Base-by-base conservation (phyloP, 2,113 vertebrate species). In the Campylomormyrus numenius region DNA sequence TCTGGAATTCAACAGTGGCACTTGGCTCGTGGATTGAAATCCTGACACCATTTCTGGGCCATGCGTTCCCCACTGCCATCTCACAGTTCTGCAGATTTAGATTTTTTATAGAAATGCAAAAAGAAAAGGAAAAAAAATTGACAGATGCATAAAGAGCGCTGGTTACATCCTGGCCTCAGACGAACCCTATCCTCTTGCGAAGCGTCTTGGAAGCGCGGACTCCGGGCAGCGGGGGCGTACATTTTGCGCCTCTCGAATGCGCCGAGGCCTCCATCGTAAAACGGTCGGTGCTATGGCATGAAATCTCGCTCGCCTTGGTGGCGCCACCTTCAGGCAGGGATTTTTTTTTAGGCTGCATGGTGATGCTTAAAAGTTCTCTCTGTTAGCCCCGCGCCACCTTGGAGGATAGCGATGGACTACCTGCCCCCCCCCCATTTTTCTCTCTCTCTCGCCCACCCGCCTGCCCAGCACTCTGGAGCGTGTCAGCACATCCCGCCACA, bases 41-140 rank as follows among this genome's bases (percentile, higher is more conserved):
- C 87, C 17, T 89, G 89, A 92, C 89, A 89, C 94, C 94, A 93
- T 94, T 94, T 93, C 92, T 92, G 90, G 89, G 93, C 90, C 90
- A 88, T 89, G 89, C 89, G 87, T 89, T 83, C 84, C 80, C 83
- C 4, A 48, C 90, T 49, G 89, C 85, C 89, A 85, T 53, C 90
- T 93, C 91, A 91, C 91, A 89, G 91, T 92, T 92, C 92, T 88
- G 9, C 19, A 17, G 31, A 87, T 21, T 21, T 21, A 5, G 49
- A 42, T 90, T 19, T 52, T 70, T 70, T 70, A 24, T 17, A 74
- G 27, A 90, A 77, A 52, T 4, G 35, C 46, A 77, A 27, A 53
- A 77, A 31, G 52, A 27, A 53, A 35, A 80, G n/a, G 31, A 15
- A 42, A 42, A 31, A 80, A 19, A 42, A 80, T 3, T 17, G 39